phyloP scores from a whole-genome alignment of 2,797 vertebrate species.

The Neopelma chrysocephalum region DNA sequence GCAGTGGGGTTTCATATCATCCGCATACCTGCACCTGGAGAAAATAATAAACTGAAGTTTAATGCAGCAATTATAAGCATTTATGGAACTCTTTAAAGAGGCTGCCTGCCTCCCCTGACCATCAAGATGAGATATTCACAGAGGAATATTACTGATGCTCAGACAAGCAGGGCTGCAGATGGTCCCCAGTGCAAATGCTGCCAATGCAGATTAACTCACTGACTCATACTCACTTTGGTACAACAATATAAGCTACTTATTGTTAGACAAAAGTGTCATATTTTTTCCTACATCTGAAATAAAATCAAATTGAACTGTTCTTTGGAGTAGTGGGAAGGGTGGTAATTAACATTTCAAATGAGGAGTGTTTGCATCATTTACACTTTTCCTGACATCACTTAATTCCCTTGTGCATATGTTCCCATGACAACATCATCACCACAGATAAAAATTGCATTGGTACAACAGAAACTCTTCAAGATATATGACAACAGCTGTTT shows the following conservation, averaged over 20 bases:
- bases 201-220: conserved; percentile 73
- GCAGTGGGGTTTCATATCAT: conserved; percentile 96
- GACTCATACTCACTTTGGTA: conserved; percentile 67
- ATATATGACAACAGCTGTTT: conserved; percentile 67
- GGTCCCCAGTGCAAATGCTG: conserved; percentile 69
- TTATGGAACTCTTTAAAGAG: conserved; percentile 90
- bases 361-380: conserved; percentile 68
- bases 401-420: conserved; percentile 59
- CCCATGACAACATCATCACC: conserved; percentile 66
- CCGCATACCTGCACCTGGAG: conserved; percentile 95
- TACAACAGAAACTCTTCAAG: conserved; percentile 59
- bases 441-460: conserved; percentile 53
- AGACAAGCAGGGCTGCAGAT: conserved; percentile 74
- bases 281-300: conserved; percentile 55
- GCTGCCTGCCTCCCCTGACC: conserved; percentile 70
- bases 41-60: conserved; percentile 99
- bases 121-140: conserved; percentile 80
- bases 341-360: conserved; percentile 66
- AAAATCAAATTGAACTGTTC: conserved; percentile 46
- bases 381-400: conserved; percentile 68
- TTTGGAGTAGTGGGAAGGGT: background rate
- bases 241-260: conserved; percentile 70
- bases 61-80: conserved; percentile 99
- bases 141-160: conserved; percentile 79
- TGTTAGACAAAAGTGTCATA: conserved; percentile 69